Conservation (phyloP, 2,888 invertebrate species). For the Desoria tigrina region DNA sequence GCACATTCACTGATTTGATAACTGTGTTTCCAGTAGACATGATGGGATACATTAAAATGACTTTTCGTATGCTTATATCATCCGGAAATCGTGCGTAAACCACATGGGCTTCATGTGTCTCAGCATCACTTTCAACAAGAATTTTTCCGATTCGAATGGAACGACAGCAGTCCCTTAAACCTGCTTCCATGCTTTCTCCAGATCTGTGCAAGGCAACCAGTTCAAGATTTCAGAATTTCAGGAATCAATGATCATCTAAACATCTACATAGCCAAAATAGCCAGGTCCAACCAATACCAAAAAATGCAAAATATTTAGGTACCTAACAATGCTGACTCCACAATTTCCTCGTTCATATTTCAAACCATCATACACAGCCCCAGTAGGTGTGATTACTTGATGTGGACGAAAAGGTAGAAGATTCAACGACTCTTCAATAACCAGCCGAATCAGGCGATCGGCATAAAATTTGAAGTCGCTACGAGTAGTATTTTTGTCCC, state of each 20-base stretch:
- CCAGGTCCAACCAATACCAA: slow-evolving; percentile 9
- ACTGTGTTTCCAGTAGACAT: slow-evolving; percentile 98
- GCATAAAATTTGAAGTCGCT: slow-evolving; percentile 99
- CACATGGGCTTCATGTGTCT: slow-evolving; percentile 93
- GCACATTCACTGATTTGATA: slow-evolving; percentile 85
- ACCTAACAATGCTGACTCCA: slow-evolving; percentile 90
- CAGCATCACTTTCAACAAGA: slow-evolving; percentile 91
- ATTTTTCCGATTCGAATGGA: slow-evolving; percentile 99
- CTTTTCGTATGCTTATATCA: slow-evolving; percentile 83
- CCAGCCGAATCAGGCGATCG: slow-evolving; percentile 92
- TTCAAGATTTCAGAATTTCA: too few species aligned
- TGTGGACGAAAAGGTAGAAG: slow-evolving; percentile 91
- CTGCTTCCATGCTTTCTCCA: slow-evolving; percentile 56
- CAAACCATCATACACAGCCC: slow-evolving; percentile 84
- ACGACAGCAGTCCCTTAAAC: slow-evolving; percentile 92
- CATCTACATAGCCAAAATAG: slow-evolving; percentile 2
- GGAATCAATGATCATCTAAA: background rate
- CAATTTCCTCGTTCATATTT: slow-evolving; percentile 97
- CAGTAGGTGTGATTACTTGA: slow-evolving; percentile 89
- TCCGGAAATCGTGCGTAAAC: slow-evolving; percentile 98
- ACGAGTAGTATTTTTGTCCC: slow-evolving; percentile 83
- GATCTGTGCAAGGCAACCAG: slow-evolving; percentile 19
- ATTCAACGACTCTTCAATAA: slow-evolving; percentile 97
- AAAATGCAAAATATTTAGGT: slow-evolving; percentile 57
- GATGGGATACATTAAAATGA: slow-evolving; percentile 82